Percentiles rank a stretch among this genome's conserved stretches.
These are phyloP conservation scores for Apostichopus japonicus DNA, from an alignment of 35 echinoderm and acorn worm genomes.

Conservation along the genomic window DNA sequence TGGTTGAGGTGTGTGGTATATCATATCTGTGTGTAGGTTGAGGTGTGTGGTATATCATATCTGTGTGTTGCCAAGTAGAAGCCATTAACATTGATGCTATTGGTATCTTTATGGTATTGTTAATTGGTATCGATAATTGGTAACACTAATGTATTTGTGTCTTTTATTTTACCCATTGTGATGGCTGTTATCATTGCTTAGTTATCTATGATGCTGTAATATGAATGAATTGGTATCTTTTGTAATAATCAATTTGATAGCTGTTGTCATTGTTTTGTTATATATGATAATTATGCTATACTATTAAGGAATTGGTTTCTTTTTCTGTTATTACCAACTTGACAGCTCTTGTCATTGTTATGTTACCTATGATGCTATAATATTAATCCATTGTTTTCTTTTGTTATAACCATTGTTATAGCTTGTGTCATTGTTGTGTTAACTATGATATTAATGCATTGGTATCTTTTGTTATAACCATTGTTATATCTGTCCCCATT, in stretches of 20 bases:
- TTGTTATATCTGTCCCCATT: not conserved
- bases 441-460: not conserved
- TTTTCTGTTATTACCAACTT: not conserved
- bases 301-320: not conserved
- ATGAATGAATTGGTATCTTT: not conserved
- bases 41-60: conserved; percentile 4
- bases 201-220: not conserved
- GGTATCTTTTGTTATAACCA: not conserved
- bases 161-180: not conserved
- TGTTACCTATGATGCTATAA: not conserved
- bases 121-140: no score
- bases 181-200: not conserved
- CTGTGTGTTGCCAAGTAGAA: no score
- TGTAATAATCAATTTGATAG: not conserved
- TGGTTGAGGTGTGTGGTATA: not conserved
- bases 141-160: not conserved
- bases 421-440: not conserved
- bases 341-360: not conserved
- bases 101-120: no score
- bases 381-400: not conserved
- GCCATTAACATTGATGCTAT: no score
- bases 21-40: no score
- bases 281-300: not conserved
- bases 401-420: not conserved
- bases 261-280: no score